Conservation (phyloP, 2,113 vertebrate species). For the Globicephala melas region DNA sequence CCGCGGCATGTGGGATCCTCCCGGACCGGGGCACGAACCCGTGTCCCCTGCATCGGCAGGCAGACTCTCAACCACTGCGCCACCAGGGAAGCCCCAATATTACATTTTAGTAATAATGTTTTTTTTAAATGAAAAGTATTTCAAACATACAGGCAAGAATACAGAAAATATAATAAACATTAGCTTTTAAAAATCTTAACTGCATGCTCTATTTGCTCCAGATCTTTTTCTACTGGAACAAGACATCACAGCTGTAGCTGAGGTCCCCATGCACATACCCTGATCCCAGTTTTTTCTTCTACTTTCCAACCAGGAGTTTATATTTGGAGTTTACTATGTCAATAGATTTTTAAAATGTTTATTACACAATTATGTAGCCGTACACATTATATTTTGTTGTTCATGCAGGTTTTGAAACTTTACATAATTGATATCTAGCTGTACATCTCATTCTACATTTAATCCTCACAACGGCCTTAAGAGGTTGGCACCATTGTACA, state of each 20-base stretch:
- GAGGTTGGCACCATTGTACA: background rate
- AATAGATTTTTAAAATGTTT: background rate
- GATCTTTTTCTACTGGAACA: background rate
- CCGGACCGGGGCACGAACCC: no score
- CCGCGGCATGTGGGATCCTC: no score
- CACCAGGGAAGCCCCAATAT: no score
- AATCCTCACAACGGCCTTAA: background rate
- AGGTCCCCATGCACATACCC: accelerated
- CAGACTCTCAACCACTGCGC: no score
- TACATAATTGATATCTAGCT: background rate
- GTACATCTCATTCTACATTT: no score
- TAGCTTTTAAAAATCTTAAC: background rate
- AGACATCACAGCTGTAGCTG: background rate
- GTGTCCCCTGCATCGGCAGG: no score
- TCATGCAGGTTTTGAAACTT: background rate
- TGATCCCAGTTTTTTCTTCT: no score
- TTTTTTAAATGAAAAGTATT: background rate
- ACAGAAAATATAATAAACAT: background rate
- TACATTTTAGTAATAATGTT: background rate
- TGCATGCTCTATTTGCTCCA: background rate
- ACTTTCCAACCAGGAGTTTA: background rate
- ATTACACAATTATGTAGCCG: background rate
- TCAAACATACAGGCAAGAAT: background rate
- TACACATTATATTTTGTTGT: background rate
- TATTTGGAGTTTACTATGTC: background rate